Base-by-base conservation (phyloP, 2,888 invertebrate genomes). In the Drosophila antonietae region DNA sequence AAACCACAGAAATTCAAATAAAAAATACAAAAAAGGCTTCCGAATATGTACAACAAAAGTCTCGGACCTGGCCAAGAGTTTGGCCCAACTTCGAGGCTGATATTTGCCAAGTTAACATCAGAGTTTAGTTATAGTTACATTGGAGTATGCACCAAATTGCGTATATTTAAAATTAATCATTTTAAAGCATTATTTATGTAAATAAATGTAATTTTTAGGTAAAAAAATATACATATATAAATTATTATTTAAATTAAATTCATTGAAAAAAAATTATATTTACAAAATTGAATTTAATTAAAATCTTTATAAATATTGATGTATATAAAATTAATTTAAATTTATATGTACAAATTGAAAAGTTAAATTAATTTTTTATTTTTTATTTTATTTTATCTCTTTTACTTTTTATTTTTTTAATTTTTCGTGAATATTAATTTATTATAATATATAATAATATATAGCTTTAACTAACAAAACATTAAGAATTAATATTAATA, bases 1-100 rank as follows among this genome's bases (percentile, higher is more conserved):
- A 49, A 33, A 18, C 33, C 49, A 20, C 51, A 35, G 20, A 55
- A 55, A 41, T 55, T 41, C 0, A 28, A 41, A 62, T 35, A 39
- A 41, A 35, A 59, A 35, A 59, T 39, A 23, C 46, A 37, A 31
- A n/a, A 31, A 41, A n/a, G 10, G 10, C 9, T 10, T 23, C 15
- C 23, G 15, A 15, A 37, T 39, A 39, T n/a, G 0, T 41, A 18
- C 28, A 28, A 7, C 37, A 18, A 37, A 15, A 37, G 46, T 23
- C 20, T 12, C 8, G 20, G 35, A 14, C 37, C 41, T 6, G 28
- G 4, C 55, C n/a, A 28, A 28, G 23, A 23, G 39, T 8, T 28
- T 23, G 15, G n/a, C n/a, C 7, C 15, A 31, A 41, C 46, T 23
- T 41, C 14, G 18, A 14, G 41, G 28, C 55, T 18, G 28, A 55